Evolutionary conservation across 2,888 invertebrate genomes (phyloP), one percentile per base, ranked within the genome.

Genomic region (Lepetodrilus schrolli): DNA sequence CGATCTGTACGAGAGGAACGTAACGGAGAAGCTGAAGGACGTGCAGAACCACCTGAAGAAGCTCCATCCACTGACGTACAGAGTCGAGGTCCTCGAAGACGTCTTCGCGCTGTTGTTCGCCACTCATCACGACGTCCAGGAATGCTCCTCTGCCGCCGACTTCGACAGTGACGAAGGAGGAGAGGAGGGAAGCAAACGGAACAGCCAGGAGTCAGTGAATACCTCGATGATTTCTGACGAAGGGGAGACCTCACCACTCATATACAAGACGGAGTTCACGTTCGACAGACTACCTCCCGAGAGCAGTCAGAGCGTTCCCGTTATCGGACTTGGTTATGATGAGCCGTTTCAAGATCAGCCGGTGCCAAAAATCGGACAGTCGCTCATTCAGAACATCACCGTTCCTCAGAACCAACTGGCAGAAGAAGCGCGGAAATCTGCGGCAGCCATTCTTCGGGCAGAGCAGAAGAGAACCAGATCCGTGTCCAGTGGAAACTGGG

Each of bases 61-160:
- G 49, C 74, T 89, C 26, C 86, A 86, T 70, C 89, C 90, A 26
- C 79, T 89, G 69, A 83, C 85, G 7, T 87, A 84, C 66, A 78
- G 89, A 26, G 80, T 92, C 0, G 94, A 94, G 91, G 92, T 94
- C 0, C 92, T 95, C 72, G 94, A 95, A 88, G 93, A 94, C 88
- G 92, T 95, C 79, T 95, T 95, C 88, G 92, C 93, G 0, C 92
- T 95, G 81, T 91, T 95, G 47, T 94, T 95, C 89, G 84, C 94
- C 66, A 92, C 93, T 79, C 92, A 93, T 81, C 93, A 94, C 84
- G 93, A 94, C 86, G 92, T 94, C 76, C 91, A 92, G 7, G 92
- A 92, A 10, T 87, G 84, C 13, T 84, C 82, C n/a, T 80, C 81
- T n/a, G 84, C 74, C 90, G 92, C 78, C 92, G 93, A 85, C 37